phyloP scores from a whole-genome alignment of 2,113 vertebrate genomes.

The Dicrurus megarhynchus region DNA sequence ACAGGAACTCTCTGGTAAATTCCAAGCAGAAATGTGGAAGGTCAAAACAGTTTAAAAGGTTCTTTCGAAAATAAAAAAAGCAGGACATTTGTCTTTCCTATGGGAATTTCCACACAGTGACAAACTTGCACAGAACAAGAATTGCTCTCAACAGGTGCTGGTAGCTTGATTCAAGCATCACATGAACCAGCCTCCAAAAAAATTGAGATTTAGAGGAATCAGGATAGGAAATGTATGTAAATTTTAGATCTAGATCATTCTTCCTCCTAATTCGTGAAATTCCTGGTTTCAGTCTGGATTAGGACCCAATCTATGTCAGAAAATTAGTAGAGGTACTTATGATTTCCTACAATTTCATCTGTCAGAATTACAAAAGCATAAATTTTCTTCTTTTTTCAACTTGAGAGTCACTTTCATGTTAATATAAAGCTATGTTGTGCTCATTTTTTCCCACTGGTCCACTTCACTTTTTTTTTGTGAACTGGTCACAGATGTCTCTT shows the following conservation, averaged over 20 bases:
- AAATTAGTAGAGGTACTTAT: neutral
- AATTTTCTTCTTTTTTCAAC: neutral
- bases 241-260: neutral
- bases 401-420: neutral
- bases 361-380: neutral
- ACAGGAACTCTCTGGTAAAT: neutral
- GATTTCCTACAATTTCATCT: neutral
- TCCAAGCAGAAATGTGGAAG: neutral
- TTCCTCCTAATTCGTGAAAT: neutral
- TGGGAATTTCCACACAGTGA: neutral
- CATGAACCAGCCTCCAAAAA: neutral
- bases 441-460: neutral
- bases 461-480: neutral
- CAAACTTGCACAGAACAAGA: neutral
- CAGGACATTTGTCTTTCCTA: neutral
- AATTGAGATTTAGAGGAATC: neutral
- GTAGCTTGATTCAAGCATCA: neutral
- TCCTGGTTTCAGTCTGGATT: neutral
- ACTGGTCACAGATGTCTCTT: neutral
- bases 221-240: neutral
- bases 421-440: neutral
- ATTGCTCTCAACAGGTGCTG: neutral
- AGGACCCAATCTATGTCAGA: neutral
- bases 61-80: neutral
- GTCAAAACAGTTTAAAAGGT: neutral